Evolutionary conservation across 2,797 vertebrate species (phyloP).

Genomic region (Bradypodion ventrale): DNA sequence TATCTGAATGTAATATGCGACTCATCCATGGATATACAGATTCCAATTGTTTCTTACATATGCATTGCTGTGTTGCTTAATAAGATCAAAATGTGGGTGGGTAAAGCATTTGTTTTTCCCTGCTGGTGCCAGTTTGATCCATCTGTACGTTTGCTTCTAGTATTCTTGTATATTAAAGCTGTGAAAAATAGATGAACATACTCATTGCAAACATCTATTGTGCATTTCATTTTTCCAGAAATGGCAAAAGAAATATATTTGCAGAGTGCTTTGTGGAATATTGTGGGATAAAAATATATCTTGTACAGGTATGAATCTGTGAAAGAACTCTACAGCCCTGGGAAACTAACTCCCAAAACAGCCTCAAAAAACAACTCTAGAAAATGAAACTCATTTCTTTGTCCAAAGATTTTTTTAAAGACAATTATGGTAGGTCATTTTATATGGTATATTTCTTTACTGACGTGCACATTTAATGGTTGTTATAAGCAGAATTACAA

Average conservation of each 20-base stretch:
- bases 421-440: not conserved
- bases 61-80: not conserved
- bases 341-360: not conserved
- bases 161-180: slow-evolving; percentile 12
- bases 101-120: slow-evolving; percentile 6
- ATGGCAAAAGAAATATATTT: not conserved
- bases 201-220: slow-evolving; percentile 12
- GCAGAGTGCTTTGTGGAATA: not conserved
- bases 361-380: not conserved
- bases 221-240: not conserved
- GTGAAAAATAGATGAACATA: slow-evolving; percentile 25
- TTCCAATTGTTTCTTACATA: not conserved
- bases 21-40: not conserved
- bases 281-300: not conserved
- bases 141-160: slow-evolving; percentile 1
- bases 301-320: not conserved
- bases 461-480: not conserved
- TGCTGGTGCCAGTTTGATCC: not conserved
- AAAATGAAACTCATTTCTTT: not conserved
- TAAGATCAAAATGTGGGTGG: not conserved
- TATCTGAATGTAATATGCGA: not conserved
- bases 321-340: not conserved
- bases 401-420: not conserved
- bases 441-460: not conserved
- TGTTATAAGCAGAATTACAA: not conserved